A percentile compares a stretch with the other conserved stretches of the same genome.
Evolutionary conservation across 2,797 vertebrate genomes (phyloP).

Genomic region (Botia almorhae): DNA sequence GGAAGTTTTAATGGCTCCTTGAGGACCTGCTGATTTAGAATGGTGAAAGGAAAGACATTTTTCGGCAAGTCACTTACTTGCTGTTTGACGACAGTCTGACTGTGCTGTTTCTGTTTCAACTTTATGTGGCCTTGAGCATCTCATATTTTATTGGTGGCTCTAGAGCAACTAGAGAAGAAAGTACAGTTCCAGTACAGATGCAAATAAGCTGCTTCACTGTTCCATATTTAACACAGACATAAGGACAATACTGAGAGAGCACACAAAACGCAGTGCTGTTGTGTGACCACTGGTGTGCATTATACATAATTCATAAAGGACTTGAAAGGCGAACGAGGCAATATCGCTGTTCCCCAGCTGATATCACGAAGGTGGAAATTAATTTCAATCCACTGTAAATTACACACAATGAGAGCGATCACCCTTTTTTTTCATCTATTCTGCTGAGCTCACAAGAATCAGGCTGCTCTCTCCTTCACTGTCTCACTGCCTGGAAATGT

Average conservation of each 20-base stretch:
- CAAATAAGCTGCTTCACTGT: slow-evolving; percentile 60
- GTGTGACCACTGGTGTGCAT: slow-evolving; percentile 60
- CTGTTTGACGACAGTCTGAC: slow-evolving; percentile 52
- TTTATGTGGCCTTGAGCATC: slow-evolving; percentile 62
- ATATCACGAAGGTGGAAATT: slow-evolving; percentile 55
- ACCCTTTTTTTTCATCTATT: slow-evolving; percentile 57
- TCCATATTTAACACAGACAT: slow-evolving; percentile 66
- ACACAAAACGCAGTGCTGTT: slow-evolving; percentile 53
- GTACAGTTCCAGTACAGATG: slow-evolving; percentile 68
- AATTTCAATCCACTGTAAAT: slow-evolving; percentile 59
- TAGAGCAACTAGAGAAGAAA: slow-evolving; percentile 69
- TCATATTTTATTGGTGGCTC: slow-evolving; percentile 64
- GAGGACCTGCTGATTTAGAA: slow-evolving; percentile 23
- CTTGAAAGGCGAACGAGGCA: slow-evolving; percentile 55
- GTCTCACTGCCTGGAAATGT: slow-evolving; percentile 46
- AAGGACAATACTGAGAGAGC: slow-evolving; percentile 51
- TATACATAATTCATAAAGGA: slow-evolving; percentile 71
- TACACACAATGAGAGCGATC: slow-evolving; percentile 56
- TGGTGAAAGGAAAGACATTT: slow-evolving; percentile 30
- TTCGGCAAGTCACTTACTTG: slow-evolving; percentile 41
- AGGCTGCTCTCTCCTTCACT: slow-evolving; percentile 52
- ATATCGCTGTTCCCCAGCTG: slow-evolving; percentile 56
- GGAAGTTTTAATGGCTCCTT: slow-evolving; percentile 32
- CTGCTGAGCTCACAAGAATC: slow-evolving; percentile 62
- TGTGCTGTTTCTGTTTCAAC: slow-evolving; percentile 65